Base-by-base conservation (phyloP, 2,797 vertebrate genomes). In the Austrolebias charrua region DNA sequence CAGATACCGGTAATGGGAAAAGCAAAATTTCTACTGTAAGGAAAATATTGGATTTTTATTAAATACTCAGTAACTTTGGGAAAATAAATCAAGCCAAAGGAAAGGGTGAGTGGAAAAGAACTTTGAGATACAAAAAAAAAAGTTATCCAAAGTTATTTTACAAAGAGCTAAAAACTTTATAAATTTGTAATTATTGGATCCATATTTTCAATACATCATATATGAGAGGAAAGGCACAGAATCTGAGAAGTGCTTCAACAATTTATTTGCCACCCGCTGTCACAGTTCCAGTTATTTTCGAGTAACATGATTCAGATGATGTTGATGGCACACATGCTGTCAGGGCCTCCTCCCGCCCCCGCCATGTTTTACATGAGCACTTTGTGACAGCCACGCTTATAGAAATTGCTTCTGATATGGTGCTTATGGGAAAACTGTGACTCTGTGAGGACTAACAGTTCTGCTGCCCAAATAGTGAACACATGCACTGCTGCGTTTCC, bases 31-130 rank as follows among this genome's bases (percentile, higher is more conserved):
- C 69, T 66, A 50, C 59, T 47, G 16, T 43, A 71, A 56, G 69
- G 31, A 73, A 63, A 64, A 52, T 55, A 50, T 44, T 42, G 53
- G 62, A 24, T 73, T 71, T 78, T 29, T 68, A 57, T 71, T 65
- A 56, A 61, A 81, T 49, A 63, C 78, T 73, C 61, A 67, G 53
- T 78, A 24, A 24, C 24, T 24, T 24, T 24, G 24, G 24, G 24
- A 24, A 24, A 3, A 24, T 24, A 58, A 24, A 24, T 63, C 43
- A 13, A 40, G 11, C 46, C 6, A 28, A 28, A 16, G 16, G 11
- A 63, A 9, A 51, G 16, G 42, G 56, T 0, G 45, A 55, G 70
- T 64, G 48, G 29, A 53, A 43, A 59, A 29, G 16, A 50, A 33
- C 18, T 15, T 59, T 38, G n/a, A n/a, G n/a, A n/a, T n/a, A n/a